Evolutionary conservation across 2,113 vertebrate species (phyloP).

Genomic region (Corydoras sp.): DNA sequence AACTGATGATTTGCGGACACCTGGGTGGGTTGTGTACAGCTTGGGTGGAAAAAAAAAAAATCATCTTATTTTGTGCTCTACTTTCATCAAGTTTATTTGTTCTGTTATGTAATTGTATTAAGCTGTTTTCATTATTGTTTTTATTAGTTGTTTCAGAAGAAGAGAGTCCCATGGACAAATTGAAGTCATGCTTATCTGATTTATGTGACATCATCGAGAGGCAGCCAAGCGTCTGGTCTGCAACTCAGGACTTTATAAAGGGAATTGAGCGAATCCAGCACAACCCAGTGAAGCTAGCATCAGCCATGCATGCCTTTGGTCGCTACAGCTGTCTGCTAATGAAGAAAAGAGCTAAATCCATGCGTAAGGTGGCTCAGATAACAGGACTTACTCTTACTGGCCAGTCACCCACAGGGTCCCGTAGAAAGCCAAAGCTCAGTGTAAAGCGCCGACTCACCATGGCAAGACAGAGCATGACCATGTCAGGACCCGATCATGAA

Average conservation of each 20-base stretch:
- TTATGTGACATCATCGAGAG: constrained; percentile 28
- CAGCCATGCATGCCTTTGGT: constrained; percentile 31
- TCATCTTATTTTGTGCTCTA: too few species aligned
- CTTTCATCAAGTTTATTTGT: too few species aligned
- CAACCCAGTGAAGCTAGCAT: constrained; percentile 26
- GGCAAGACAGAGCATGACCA: constrained; percentile 7
- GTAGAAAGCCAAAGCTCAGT: constrained; percentile 9
- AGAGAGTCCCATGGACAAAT: constrained; percentile 22
- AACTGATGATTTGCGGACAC: too few species aligned
- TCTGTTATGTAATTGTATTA: neutral
- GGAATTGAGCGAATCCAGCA: constrained; percentile 28
- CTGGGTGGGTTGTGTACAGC: too few species aligned
- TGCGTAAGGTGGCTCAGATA: constrained; percentile 1
- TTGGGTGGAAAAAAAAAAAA: too few species aligned
- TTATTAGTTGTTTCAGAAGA: constrained; percentile 10
- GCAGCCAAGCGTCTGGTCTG: constrained; percentile 18
- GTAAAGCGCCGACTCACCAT: neutral
- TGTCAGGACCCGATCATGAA: constrained; percentile 14
- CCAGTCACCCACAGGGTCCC: neutral
- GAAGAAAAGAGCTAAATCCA: constrained; percentile 28
- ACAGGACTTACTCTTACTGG: constrained; percentile 9
- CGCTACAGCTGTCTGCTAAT: constrained; percentile 29
- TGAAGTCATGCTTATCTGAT: constrained; percentile 22
- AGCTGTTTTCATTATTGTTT: neutral
- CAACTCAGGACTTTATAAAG: constrained; percentile 24